Base-by-base conservation (phyloP, 37 sponge, comb jelly and placozoan genomes). In the Corticium candelabrum region DNA sequence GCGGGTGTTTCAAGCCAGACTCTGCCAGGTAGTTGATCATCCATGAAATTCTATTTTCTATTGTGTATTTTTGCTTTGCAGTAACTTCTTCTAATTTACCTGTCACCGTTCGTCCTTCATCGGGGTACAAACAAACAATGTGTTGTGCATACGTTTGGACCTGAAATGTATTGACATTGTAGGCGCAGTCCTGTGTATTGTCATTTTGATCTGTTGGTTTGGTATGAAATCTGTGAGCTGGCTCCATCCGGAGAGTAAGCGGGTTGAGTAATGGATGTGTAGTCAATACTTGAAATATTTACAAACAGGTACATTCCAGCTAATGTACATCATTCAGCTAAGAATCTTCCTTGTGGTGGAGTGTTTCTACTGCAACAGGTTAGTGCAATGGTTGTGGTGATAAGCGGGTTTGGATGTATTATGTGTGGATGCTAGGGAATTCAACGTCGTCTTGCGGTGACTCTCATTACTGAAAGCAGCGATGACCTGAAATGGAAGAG, bases 181-280 rank as follows among this genome's bases (percentile, higher is more conserved):
- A n/a, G n/a, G n/a, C n/a, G n/a, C n/a, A n/a, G n/a, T n/a, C n/a
- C n/a, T n/a, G n/a, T n/a, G n/a, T 50, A 50, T 21, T 50, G 62
- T 50, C 62, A 50, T 21, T 27, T 82, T 11, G 94, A 89, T 74
- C 37, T 93, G 35, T 33, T 96, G 43, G 75, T 85, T 0, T 81
- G 87, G 79, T 87, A 92, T 39, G 88, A 96, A 84, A 90, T 96
- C 39, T 87, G 87, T 69, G 96, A 96, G 77, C 93, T 96, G 3
- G 87, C 84, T 37, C 87, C 90, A 1, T 77, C 39, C 34, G 96
- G 96, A 43, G 89, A 91, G 85, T 96, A 86, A 74, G 81, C 78
- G 29, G 41, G 72, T 4, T 37, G 57, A 1, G 37, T 35, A n/a
- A n/a, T n/a, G n/a, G n/a, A n/a, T n/a, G n/a, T n/a, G n/a, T n/a